Conservation (phyloP, 2,797 vertebrate genomes). For the Emydoidea blandingii region DNA sequence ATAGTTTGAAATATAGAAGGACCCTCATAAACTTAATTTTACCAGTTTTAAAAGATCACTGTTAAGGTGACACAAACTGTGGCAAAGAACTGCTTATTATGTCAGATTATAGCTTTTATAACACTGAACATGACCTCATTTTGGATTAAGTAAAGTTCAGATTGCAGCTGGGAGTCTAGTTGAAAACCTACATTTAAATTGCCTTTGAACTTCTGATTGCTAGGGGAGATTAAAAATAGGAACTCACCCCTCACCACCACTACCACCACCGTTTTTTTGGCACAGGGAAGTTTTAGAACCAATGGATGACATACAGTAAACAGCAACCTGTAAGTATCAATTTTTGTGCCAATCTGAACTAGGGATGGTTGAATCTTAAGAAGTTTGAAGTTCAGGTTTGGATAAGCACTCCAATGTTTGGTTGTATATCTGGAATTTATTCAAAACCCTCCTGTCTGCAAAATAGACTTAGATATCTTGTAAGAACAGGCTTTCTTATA, state of each 20-base stretch:
- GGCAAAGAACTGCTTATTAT: constrained; percentile 50
- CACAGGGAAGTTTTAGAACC: background rate
- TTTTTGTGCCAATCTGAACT: background rate
- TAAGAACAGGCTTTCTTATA: background rate
- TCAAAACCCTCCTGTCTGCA: background rate
- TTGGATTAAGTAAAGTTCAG: constrained; percentile 44
- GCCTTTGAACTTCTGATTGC: constrained; percentile 17
- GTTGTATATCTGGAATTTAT: background rate
- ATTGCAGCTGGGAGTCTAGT: constrained; percentile 1
- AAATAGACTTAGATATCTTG: background rate
- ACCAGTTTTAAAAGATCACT: constrained; percentile 35
- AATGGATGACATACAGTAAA: background rate
- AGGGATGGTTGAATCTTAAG: background rate
- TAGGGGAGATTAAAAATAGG: background rate
- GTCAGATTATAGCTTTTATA: constrained; percentile 65
- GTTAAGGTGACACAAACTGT: constrained; percentile 31
- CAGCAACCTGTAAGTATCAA: background rate
- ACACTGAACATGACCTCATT: constrained; percentile 61
- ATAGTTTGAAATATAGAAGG: constrained; percentile 42
- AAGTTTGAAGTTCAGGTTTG: background rate
- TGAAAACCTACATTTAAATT: constrained; percentile 29
- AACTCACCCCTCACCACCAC: background rate
- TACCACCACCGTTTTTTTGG: background rate
- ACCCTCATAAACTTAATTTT: constrained; percentile 50
- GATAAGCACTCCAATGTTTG: background rate